Evolutionary conservation across 2,113 vertebrate genomes (phyloP).

Genomic region (Hylia prasina): DNA sequence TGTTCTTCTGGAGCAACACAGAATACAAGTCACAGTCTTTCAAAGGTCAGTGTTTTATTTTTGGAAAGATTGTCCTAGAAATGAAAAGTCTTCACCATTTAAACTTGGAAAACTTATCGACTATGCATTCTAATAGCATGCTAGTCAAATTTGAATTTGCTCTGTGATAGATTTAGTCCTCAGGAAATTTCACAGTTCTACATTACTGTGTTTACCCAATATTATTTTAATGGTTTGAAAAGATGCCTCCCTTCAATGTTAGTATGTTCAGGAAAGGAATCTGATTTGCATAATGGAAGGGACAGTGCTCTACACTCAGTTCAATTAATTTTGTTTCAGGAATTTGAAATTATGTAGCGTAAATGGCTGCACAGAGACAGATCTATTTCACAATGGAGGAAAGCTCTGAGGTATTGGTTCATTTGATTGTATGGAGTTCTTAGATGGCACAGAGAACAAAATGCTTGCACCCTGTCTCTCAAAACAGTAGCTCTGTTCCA

Average conservation of each 20-base stretch:
- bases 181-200: background rate
- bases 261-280: background rate
- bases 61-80: background rate
- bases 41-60: background rate
- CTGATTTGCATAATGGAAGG: background rate
- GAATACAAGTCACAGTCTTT: background rate
- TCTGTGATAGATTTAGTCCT: background rate
- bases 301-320: background rate
- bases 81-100: background rate
- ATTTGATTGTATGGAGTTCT: background rate
- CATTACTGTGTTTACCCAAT: background rate
- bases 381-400: background rate
- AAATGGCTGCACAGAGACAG: background rate
- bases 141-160: background rate
- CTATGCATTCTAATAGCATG: accelerated
- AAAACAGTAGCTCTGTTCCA: background rate
- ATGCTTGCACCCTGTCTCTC: background rate
- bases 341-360: background rate
- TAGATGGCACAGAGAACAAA: background rate
- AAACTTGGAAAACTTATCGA: background rate
- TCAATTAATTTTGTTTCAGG: background rate
- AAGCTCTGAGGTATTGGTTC: background rate
- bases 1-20: background rate
- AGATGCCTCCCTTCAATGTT: background rate
- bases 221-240: background rate